Evolutionary conservation across 2,888 invertebrate species (phyloP).

Genomic region (Melinaea marsaeus): DNA sequence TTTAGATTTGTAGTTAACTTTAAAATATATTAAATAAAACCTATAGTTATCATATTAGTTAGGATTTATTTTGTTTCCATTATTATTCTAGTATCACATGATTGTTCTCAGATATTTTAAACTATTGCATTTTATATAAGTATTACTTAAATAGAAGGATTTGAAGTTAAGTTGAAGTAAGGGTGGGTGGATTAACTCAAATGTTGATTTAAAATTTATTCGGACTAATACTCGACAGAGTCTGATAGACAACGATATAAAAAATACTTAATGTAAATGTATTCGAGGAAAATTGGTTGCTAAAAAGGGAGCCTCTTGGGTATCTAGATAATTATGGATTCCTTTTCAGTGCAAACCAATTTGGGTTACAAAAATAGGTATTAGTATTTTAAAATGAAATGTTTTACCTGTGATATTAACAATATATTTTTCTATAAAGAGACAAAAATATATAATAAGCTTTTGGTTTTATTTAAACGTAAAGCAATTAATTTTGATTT

Average conservation of each 20-base stretch:
- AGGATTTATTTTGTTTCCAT: too few species aligned
- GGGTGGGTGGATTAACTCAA: not conserved
- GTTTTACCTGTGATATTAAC: not conserved
- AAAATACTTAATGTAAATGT: conserved; percentile 2
- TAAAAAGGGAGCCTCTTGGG: conserved; percentile 4
- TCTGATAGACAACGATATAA: not conserved
- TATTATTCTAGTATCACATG: too few species aligned
- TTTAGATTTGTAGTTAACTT: not conserved
- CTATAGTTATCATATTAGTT: too few species aligned
- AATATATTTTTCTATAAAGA: not conserved
- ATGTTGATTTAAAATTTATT: not conserved
- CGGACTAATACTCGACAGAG: not conserved
- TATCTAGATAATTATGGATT: conserved; percentile 6
- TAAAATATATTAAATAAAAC: not conserved
- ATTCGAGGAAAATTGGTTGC: conserved; percentile 2
- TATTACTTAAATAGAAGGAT: too few species aligned
- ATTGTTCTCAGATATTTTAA: too few species aligned
- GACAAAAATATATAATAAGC: too few species aligned
- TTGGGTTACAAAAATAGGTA: not conserved
- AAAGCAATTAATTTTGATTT: too few species aligned
- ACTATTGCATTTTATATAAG: too few species aligned
- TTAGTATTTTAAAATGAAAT: conserved; percentile 1
- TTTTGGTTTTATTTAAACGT: too few species aligned
- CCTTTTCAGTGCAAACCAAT: conserved; percentile 4
- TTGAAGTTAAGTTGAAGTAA: too few species aligned